phyloP scores from a whole-genome alignment of 37 sponge, comb jelly and placozoan genomes.

The Ianthella basta region DNA sequence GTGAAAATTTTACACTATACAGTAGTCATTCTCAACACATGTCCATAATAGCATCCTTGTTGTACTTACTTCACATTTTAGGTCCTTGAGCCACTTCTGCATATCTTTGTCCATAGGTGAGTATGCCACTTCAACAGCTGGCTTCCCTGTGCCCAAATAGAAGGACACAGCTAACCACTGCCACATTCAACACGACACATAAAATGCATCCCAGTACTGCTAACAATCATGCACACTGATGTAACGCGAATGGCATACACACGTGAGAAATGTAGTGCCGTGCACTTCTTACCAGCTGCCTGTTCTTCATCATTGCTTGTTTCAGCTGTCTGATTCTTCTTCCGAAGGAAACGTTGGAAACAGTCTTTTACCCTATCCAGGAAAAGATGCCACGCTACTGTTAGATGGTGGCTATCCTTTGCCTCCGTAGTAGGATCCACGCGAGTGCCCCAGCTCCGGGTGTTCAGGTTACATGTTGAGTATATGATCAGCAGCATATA shows the following conservation, averaged over 20 bases:
- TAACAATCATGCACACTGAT: too few relatives aligned
- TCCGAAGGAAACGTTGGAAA: background rate
- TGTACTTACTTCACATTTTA: conserved; percentile 3
- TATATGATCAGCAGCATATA: conserved; percentile 86
- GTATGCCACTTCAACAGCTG: background rate
- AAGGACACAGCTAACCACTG: too few relatives aligned
- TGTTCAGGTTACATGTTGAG: conserved; percentile 82
- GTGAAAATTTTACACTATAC: too few relatives aligned
- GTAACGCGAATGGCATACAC: too few relatives aligned
- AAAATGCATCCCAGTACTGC: too few relatives aligned
- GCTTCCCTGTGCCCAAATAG: too few relatives aligned
- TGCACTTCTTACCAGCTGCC: too few relatives aligned
- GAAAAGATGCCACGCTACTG: background rate
- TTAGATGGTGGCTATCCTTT: background rate
- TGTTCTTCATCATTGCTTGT: too few relatives aligned
- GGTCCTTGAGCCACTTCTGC: background rate
- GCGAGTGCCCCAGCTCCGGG: conserved; percentile 88
- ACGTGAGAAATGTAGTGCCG: too few relatives aligned
- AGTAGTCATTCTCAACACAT: too few relatives aligned
- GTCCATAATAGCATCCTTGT: background rate
- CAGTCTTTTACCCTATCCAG: background rate
- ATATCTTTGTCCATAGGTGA: background rate
- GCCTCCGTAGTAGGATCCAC: conserved; percentile 40
- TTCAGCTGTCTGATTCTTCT: too few relatives aligned
- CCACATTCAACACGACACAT: too few relatives aligned